Conservation (phyloP, 2,888 invertebrate species). For the Scaptomyza caliginosa region DNA sequence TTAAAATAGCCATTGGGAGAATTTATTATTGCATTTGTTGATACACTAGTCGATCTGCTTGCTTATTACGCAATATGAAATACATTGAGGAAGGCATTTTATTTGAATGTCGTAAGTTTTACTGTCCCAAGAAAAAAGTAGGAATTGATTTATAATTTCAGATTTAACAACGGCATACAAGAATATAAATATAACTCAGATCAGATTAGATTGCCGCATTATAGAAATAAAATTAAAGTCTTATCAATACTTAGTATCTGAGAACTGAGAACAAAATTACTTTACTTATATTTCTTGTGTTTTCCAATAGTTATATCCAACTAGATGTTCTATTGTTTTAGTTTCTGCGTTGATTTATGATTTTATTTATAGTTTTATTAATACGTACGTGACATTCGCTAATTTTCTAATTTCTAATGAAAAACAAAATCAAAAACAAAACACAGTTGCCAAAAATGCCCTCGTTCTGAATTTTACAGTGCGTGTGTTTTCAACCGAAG, state of each 20-base stretch:
- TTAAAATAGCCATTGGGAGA: slow-evolving; percentile 29
- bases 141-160: neutral
- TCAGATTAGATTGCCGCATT: neutral
- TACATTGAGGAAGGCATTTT: neutral
- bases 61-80: neutral
- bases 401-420: slow-evolving; percentile 48
- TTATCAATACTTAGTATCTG: neutral
- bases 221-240: neutral
- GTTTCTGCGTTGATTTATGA: slow-evolving; percentile 41
- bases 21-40: slow-evolving; percentile 19
- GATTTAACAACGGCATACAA: neutral
- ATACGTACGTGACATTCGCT: slow-evolving; percentile 68
- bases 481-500: slow-evolving; percentile 26
- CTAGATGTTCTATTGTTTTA: slow-evolving; percentile 1
- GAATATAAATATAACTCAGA: neutral
- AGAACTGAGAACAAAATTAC: neutral
- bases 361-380: slow-evolving; percentile 43
- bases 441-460: slow-evolving; percentile 21
- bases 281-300: neutral
- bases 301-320: neutral
- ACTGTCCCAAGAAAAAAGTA: too few species aligned
- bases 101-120: neutral
- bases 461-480: slow-evolving; percentile 35
- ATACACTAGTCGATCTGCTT: slow-evolving; percentile 4
- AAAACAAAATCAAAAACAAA: too few species aligned